phyloP scores from a whole-genome alignment of 2,113 vertebrate genomes.

The Apus apus region DNA sequence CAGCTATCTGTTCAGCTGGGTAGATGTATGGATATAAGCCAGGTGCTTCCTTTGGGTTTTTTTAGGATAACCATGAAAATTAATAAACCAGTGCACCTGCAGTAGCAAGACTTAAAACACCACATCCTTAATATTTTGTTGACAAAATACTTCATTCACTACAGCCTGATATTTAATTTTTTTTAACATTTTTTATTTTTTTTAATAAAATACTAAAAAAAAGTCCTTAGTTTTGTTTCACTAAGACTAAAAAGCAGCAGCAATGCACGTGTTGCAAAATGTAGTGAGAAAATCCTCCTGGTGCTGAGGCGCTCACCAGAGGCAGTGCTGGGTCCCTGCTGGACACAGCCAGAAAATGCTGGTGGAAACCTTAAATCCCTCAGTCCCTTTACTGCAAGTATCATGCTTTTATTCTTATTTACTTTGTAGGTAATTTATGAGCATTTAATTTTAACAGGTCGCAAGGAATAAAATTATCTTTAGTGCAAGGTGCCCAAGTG shows the following conservation, averaged over 20 bases:
- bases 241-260: neutral
- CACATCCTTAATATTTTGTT: neutral
- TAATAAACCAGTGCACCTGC: no score
- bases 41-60: neutral
- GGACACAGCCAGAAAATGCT: no score
- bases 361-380: neutral
- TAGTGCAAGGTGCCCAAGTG: neutral
- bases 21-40: neutral
- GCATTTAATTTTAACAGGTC: neutral
- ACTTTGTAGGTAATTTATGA: neutral
- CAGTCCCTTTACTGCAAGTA: neutral
- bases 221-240: neutral
- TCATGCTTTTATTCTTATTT: neutral
- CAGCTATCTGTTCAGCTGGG: neutral
- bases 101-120: neutral
- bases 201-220: no score
- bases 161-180: neutral
- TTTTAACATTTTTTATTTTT: no score
- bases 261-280: fast-evolving
- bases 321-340: fast-evolving
- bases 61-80: neutral
- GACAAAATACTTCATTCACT: neutral
- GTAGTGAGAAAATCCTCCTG: fast-evolving
- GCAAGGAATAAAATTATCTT: neutral
- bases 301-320: neutral